Evolutionary conservation across 2,888 invertebrate species (phyloP), one percentile per base, ranked within the genome.

Genomic region (Nomada lathburiana): DNA sequence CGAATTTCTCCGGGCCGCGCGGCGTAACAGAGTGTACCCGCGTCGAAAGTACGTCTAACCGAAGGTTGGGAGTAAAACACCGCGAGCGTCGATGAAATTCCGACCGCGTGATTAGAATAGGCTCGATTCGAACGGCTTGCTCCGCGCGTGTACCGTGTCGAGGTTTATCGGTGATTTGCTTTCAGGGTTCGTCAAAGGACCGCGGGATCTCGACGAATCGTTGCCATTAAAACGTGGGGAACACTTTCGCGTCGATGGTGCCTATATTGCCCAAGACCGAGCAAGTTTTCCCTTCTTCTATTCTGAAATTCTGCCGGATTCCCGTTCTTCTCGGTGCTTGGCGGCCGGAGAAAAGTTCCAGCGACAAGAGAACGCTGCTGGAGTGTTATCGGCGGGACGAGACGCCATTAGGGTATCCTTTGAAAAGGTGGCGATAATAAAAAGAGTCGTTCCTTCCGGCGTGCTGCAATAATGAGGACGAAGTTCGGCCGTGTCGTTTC

Each of bases 381-480:
- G 44, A 57, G 78, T 70, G 85, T 86, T 88, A 88, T 88, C 88
- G 82, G 85, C 65, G 69, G 68, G 82, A 81, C 77, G 85, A 81
- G 81, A 70, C 79, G 83, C 85, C 81, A 85, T 86, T 85, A 85
- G 85, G 82, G 82, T 86, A 84, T 85, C 86, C 78, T 80, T 84
- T 83, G 86, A 86, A 86, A 87, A 87, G 86, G 86, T 82, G 82
- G 76, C 75, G 87, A 87, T 87, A 86, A 87, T 87, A 87, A 87
- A 87, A 84, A 82, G 86, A 74, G 72, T 64, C 80, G 79, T 83
- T 85, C 80, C 80, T 73, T 76, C 80, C 80, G 76, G 72, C 67
- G 82, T 74, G 62, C 70, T 64, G 84, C 62, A 84, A 84, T 84
- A 86, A 87, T 73, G 82, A 83, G 82, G 82, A 81, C 69, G 60